Conservation (phyloP, 2,888 invertebrate species). For the Flexamia atlantica region DNA sequence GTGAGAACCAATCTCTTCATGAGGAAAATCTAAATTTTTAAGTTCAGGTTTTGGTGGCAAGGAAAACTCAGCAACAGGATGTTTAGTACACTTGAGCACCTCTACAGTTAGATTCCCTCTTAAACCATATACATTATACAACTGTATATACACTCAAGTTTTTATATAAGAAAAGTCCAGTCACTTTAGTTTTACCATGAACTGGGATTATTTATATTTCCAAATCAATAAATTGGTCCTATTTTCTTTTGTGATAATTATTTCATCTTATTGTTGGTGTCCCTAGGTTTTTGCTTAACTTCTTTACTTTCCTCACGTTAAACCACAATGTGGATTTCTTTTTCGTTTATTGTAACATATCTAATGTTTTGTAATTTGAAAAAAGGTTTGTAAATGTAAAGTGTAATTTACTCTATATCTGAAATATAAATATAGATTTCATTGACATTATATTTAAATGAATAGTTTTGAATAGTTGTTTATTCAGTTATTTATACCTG, state of each 20-base stretch:
- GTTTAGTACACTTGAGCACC: too few relatives aligned
- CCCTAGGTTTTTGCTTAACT: not conserved
- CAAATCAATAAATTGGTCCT: not conserved
- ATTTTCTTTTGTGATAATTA: not conserved
- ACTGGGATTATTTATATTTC: not conserved
- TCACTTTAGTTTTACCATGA: not conserved
- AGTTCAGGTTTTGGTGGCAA: too few relatives aligned
- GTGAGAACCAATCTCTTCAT: too few relatives aligned
- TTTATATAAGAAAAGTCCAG: not conserved
- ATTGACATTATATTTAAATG: constrained; percentile 55
- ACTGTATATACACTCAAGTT: not conserved
- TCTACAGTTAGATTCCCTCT: not conserved
- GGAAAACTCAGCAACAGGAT: too few relatives aligned
- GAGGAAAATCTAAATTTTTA: too few relatives aligned
- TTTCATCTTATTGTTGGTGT: not conserved
- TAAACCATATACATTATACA: not conserved
- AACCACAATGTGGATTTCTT: not conserved
- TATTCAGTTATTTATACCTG: constrained; percentile 58
- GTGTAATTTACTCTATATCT: constrained; percentile 57
- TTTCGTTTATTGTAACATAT: constrained; percentile 52
- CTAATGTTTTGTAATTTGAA: constrained; percentile 56
- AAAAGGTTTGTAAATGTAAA: constrained; percentile 54
- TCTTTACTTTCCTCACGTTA: not conserved
- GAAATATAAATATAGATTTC: constrained; percentile 55
- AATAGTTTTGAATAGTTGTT: constrained; percentile 57